Conservation (phyloP, 2,888 invertebrate genomes). For the Fabriciana adippe region DNA sequence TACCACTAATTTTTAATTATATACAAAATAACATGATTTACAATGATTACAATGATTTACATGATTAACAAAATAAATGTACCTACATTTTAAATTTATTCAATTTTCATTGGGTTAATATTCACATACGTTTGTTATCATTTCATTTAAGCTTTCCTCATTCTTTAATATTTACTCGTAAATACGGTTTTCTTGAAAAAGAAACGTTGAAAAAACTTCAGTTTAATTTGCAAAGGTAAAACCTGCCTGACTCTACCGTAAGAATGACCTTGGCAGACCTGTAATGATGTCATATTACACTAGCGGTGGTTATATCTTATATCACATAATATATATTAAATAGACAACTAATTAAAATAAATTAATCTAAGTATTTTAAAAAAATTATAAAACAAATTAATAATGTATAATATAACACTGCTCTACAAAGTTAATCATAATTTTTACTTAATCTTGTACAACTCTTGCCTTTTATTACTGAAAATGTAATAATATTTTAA, state of each 20-base stretch:
- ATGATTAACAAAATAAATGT: too few species aligned
- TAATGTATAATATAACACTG: neutral
- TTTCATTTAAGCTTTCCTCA: too few species aligned
- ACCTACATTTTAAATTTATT: too few species aligned
- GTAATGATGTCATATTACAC: slow-evolving; percentile 43
- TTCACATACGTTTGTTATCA: too few species aligned
- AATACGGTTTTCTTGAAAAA: neutral
- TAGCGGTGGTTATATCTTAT: slow-evolving; percentile 10
- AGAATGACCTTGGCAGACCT: slow-evolving; percentile 38
- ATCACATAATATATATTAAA: slow-evolving; percentile 31
- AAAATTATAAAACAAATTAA: neutral
- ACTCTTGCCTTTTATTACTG: neutral
- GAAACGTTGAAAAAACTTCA: neutral
- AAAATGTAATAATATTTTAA: neutral
- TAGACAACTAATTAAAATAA: too few species aligned
- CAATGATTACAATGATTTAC: too few species aligned
- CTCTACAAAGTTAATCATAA: neutral
- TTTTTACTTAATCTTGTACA: neutral
- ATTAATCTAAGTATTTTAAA: neutral
- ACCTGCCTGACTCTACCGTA: slow-evolving; percentile 30
- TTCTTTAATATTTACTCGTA: too few species aligned
- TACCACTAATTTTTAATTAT: too few species aligned
- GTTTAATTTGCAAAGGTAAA: slow-evolving; percentile 8
- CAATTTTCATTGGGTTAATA: too few species aligned
- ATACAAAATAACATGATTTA: too few species aligned